Base-by-base conservation (phyloP, 2,113 vertebrate genomes). In the Varanus komodoensis region DNA sequence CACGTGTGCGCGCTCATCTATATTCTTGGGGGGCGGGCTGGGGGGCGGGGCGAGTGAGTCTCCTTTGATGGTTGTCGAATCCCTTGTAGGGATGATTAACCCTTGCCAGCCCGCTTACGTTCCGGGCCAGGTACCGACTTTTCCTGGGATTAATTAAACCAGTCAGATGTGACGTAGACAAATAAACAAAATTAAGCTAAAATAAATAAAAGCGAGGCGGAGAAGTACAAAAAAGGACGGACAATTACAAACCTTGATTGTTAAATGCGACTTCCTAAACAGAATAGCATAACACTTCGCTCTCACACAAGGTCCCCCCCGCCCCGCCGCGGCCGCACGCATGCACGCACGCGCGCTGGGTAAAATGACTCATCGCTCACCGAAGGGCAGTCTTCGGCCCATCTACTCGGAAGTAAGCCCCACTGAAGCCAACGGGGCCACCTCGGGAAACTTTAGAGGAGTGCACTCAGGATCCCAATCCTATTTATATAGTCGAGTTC, bases 71-170 rank as follows among this genome's bases (percentile, higher is more conserved):
- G n/a, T 21, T 75, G 61, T 48, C 48, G 54, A 6, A 82, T 86
- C 25, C 50, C 75, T 64, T 74, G 69, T 52, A 27, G 50, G 25
- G 19, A 19, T 27, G 27, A 54, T 54, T 32, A 81, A 64, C 64
- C 87, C 74, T 34, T 64, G n/a, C 57, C 57, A 12, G 50, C 9
- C n/a, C 50, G 1, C 57, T 54, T 23, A 8, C 27, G 27, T 82
- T 29, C 73, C 8, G 52, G 38, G 27, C 67, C 38, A 25, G 32
- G 29, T 19, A 80, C 19, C 7, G 0, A 5, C 87, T 64, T 81
- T 82, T 89, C 44, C 89, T 90, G 85, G 73, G 50, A 48, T 64
- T 3, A 15, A 87, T 87, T 67, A 85, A 95, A 92, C 82, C 64
- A 1, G 77, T 3, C 32, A 0, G 0, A n/a, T 5, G 67, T 19